A percentile compares a stretch with the other conserved stretches of the same genome.
Conservation (phyloP, 2,888 invertebrate species). For the Didymodactylos carnosus region DNA sequence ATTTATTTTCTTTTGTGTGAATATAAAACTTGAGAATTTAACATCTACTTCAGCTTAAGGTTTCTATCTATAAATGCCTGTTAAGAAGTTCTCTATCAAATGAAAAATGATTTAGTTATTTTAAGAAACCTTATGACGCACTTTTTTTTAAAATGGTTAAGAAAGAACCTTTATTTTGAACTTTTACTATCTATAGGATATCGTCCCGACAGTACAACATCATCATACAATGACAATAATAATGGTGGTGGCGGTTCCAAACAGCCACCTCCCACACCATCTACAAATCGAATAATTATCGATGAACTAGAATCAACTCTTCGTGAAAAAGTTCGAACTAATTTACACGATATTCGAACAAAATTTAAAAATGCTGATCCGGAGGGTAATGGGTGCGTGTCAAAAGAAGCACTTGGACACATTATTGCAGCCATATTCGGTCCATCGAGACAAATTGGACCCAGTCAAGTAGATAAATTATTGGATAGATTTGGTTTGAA, state of each 20-base stretch:
- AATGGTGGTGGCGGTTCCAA: too few relatives aligned
- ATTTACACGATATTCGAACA: conserved; percentile 4
- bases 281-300: not conserved
- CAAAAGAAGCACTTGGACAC: conserved; percentile 3
- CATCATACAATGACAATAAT: not conserved
- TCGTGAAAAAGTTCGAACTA: conserved; percentile 1
- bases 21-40: too few relatives aligned
- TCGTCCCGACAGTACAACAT: not conserved
- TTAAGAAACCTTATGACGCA: too few relatives aligned
- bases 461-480: not conserved
- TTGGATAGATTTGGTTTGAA: conserved; percentile 4
- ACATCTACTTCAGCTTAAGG: too few relatives aligned
- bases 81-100: too few relatives aligned
- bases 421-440: conserved; percentile 9
- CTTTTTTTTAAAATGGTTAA: not conserved
- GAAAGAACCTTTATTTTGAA: not conserved
- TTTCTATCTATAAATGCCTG: too few relatives aligned
- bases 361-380: conserved; percentile 11
- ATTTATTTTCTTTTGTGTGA: too few relatives aligned
- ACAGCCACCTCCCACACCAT: not conserved
- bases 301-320: conserved; percentile 3
- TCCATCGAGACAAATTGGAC: conserved; percentile 5
- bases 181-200: conserved; percentile 1
- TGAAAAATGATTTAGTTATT: too few relatives aligned
- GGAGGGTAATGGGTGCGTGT: conserved; percentile 4